Evolutionary conservation across 2,797 vertebrate genomes (phyloP), one percentile per base, ranked within the genome.

Genomic region (Manis javanica): DNA sequence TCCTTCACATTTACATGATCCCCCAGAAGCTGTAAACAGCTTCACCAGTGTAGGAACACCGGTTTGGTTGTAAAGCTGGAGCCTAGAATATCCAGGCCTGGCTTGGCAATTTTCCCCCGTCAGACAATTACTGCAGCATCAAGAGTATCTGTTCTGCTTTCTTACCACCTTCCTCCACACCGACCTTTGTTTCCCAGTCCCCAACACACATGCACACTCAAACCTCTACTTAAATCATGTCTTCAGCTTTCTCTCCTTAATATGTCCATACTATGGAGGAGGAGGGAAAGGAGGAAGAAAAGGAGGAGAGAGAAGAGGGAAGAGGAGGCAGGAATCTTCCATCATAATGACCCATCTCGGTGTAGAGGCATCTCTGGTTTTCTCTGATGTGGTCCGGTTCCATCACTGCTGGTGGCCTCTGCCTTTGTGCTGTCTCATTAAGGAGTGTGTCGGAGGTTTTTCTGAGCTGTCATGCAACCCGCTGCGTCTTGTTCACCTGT

Each of bases 11-110:
- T 87, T 90, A 90, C 87, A 79, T 24, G 12, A 39, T 68, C 42
- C 75, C 87, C 55, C 3, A 2, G 72, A 31, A 34, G 14, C 95
- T 72, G 23, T 31, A 68, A 93, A 90, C n/a, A 91, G 59, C 31
- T 49, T 82, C n/a, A 37, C 21, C 79, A 82, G 16, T 21, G 9
- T 57, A 46, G 71, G 19, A 72, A 87, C 34, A 63, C 57, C 29
- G 79, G 75, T 72, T 89, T 39, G 37, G 37, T 39, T 16, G 1
- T 61, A 34, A 37, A 89, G 66, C 18, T 84, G 84, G 34, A 85
- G 18, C 10, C 49, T 81, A 21, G 86, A 46, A 3, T 15, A 31
- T 6, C 42, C 6, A 5, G 31, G 39, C 7, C 37, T 71, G 46
- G 18, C 51, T 53, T 91, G 61, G 34, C 55, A 29, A 23, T 19